Percentiles rank a stretch among this genome's conserved stretches.
phyloP scores from a whole-genome alignment of 2,888 invertebrate genomes.

The Ennomos quercinarius region DNA sequence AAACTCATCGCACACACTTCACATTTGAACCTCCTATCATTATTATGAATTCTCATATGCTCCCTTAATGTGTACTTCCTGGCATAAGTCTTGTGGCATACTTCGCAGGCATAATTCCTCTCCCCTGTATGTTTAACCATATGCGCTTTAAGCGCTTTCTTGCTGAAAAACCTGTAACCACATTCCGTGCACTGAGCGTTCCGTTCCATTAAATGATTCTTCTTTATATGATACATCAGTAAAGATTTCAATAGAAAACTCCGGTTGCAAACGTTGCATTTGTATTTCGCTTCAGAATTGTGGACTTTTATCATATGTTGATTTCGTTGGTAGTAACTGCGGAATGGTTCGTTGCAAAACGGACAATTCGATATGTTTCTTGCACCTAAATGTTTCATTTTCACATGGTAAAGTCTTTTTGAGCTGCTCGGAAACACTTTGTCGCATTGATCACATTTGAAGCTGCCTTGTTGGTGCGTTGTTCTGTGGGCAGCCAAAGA shows the following conservation, averaged over 20 bases:
- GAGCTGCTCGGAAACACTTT: slow-evolving; percentile 66
- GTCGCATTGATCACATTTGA: slow-evolving; percentile 72
- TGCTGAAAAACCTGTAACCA: slow-evolving; percentile 80
- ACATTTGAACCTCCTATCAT: slow-evolving; percentile 72
- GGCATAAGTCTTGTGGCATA: slow-evolving; percentile 73
- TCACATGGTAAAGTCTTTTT: slow-evolving; percentile 73
- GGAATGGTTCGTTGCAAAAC: slow-evolving; percentile 67
- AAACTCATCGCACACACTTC: slow-evolving; percentile 64
- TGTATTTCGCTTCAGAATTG: slow-evolving; percentile 71
- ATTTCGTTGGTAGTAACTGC: slow-evolving; percentile 74
- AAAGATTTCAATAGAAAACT: slow-evolving; percentile 67
- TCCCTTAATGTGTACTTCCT: slow-evolving; percentile 68
- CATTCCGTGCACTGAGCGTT: slow-evolving; percentile 81
- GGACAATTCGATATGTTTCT: slow-evolving; percentile 72
- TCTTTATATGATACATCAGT: slow-evolving; percentile 74
- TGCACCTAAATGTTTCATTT: slow-evolving; percentile 70
- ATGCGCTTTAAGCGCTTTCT: slow-evolving; percentile 81
- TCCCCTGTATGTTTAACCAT: slow-evolving; percentile 80
- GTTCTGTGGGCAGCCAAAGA: slow-evolving; percentile 63
- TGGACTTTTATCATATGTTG: slow-evolving; percentile 75
- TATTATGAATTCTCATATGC: slow-evolving; percentile 76
- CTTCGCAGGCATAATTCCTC: slow-evolving; percentile 62
- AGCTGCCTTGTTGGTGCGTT: slow-evolving; percentile 68
- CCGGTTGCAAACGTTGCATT: slow-evolving; percentile 73
- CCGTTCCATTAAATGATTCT: slow-evolving; percentile 77